Base-by-base conservation (phyloP, 2,797 vertebrate genomes). In the Characodon lateralis region DNA sequence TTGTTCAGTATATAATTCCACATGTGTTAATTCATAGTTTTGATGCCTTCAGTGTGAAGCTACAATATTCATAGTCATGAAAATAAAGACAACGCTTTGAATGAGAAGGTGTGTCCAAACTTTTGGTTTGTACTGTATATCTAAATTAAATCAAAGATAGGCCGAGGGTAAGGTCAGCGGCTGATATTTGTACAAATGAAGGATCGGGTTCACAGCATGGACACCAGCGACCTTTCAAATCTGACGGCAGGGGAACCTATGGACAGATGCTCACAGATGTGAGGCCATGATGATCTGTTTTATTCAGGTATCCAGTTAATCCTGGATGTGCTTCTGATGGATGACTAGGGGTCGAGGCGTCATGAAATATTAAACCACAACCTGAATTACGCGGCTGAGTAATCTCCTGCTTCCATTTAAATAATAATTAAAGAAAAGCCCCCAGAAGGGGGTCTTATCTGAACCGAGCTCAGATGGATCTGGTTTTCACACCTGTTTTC, bases 301-400 rank as follows among this genome's bases (percentile, higher is more conserved):
- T 39, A 43, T 78, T 14, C 16, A 61, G n/a, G 10, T 48, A 35
- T 58, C 78, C 48, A 66, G 68, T 86, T 80, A 74, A 83, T 73
- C 22, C 35, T 12, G 28, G 43, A 14, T 24, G 2, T 16, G 59
- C 20, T 48, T 66, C 50, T 81, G 80, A 88, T 74, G 63, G 53
- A 76, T 46, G 73, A 77, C 35, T 46, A 70, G 8, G 3, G 58
- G 43, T 76, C 1, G 7, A 71, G 35, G 22, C 26, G 51, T 39
- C 72, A 85, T 85, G n/a, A 88, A 88, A 85, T 85, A 83, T 87
- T 73, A 69, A 84, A 58, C 63, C 2, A 48, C 69, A 8, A 70
- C 81, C 65, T 76, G 1, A 74, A 72, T 83, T 51, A 82, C 53
- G 61, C 14, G 71, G 71, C 35, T 24, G 55, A 74, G 61, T 80